These are phyloP conservation scores for Acrocephalus scirpaceus DNA, from an alignment of 2,797 vertebrate species.

Conservation along the genomic window DNA sequence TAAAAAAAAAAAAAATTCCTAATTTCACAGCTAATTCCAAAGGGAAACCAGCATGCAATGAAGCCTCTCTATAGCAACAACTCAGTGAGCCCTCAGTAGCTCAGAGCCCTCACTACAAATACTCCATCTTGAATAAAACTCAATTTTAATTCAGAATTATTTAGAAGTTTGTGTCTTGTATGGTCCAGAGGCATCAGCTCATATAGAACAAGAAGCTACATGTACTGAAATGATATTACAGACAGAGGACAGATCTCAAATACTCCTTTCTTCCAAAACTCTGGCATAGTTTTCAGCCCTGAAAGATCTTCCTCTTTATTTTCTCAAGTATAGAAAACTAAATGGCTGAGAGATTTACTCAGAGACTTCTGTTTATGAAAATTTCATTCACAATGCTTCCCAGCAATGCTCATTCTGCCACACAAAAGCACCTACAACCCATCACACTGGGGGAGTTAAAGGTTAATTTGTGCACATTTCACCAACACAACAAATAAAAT, in stretches of 20 bases:
- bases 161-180: background rate
- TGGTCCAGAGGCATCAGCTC: background rate
- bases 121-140: background rate
- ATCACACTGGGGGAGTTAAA: accelerated
- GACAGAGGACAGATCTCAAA: background rate
- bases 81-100: background rate
- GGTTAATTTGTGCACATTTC: background rate
- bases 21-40: background rate
- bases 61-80: background rate
- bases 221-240: background rate
- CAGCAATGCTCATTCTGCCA: background rate
- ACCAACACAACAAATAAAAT: background rate
- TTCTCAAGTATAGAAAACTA: background rate
- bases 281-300: background rate
- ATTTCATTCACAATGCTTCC: constrained; percentile 1
- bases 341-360: background rate
- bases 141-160: background rate
- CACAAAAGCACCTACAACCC: background rate
- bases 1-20: background rate
- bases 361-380: background rate
- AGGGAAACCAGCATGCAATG: background rate
- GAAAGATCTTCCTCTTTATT: background rate
- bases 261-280: background rate
- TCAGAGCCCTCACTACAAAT: background rate
- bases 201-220: background rate